Base-by-base conservation (phyloP, 2,797 vertebrate genomes). In the Merluccius polli region DNA sequence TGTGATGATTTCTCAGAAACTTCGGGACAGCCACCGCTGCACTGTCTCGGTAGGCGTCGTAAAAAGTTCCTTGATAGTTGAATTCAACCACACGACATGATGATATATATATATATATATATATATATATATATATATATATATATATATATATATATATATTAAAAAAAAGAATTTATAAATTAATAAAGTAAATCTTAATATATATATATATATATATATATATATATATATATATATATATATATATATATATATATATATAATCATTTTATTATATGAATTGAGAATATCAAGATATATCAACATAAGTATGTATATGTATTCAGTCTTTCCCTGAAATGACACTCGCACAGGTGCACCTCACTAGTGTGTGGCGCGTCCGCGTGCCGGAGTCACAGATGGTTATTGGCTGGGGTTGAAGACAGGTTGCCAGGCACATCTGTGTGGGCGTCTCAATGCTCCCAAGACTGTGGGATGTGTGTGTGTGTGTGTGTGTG, bases 391-490 rank as follows among this genome's bases (percentile, higher is more conserved):
- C 33, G 30, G 13, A 33, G 15, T 16, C 68, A 90, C 89, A 91
- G 88, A 90, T 86, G 89, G 87, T 90, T 89, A 91, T 89, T 87
- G 85, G 84, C 78, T 82, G 78, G 75, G 79, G 88, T 80, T 81
- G 81, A 86, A 82, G 78, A 82, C 67, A 78, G 83, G 84, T 85
- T 86, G 81, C 87, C 81, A 79, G 88, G 82, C 81, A 78, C 65
- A 80, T 80, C 77, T 77, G 74, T 72, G 71, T 79, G 63, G 68
- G 75, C 77, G 84, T 88, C 88, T 87, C 85, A 78, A 83, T 75
- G 79, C 77, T 86, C 82, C 77, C 70, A 32, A 41, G 8, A 59
- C 48, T 59, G 48, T 59, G 48, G 18, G 5, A 27, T 76, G 41
- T 38, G 73, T 76, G 80, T 79, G 73, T 73, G 70, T 72, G 79